phyloP scores from a whole-genome alignment of 2,797 vertebrate genomes.

The Spea hammondii region DNA sequence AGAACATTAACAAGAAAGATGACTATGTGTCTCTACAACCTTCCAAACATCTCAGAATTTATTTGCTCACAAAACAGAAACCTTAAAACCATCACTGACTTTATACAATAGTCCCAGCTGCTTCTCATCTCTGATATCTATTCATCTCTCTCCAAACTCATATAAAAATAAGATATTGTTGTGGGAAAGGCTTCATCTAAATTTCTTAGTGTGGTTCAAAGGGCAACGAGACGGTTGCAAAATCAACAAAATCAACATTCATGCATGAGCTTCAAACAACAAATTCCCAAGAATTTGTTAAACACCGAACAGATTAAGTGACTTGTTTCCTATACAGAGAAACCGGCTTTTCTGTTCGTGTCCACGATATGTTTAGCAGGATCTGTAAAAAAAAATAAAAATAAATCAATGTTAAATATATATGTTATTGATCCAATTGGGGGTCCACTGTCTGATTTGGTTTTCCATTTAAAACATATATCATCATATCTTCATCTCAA shows the following conservation, averaged over 20 bases:
- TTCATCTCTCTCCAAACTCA: conserved; percentile 52
- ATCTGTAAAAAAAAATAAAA: too few relatives aligned
- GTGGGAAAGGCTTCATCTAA: conserved; percentile 53
- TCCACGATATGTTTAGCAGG: conserved; percentile 3
- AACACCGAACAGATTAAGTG: background rate
- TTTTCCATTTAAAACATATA: too few relatives aligned
- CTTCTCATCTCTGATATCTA: conserved; percentile 50
- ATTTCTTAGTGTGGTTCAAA: conserved; percentile 30
- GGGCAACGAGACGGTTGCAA: conserved; percentile 22
- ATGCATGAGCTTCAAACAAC: background rate
- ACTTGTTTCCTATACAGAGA: background rate
- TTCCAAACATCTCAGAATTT: conserved; percentile 47
- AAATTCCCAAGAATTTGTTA: background rate
- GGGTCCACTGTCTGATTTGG: too few relatives aligned
- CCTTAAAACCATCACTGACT: conserved; percentile 42
- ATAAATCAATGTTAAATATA: too few relatives aligned
- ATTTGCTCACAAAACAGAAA: conserved; percentile 44
- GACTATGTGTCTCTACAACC: conserved; percentile 26
- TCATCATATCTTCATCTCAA: too few relatives aligned
- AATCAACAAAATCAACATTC: background rate
- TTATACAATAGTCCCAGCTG: conserved; percentile 52
- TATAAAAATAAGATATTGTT: conserved; percentile 44
- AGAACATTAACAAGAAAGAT: conserved; percentile 43
- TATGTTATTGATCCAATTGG: too few relatives aligned
- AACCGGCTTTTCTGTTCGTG: background rate